These are phyloP conservation scores for Saiga tatarica DNA, from an alignment of 2,113 vertebrate genomes.

Conservation along the genomic window DNA sequence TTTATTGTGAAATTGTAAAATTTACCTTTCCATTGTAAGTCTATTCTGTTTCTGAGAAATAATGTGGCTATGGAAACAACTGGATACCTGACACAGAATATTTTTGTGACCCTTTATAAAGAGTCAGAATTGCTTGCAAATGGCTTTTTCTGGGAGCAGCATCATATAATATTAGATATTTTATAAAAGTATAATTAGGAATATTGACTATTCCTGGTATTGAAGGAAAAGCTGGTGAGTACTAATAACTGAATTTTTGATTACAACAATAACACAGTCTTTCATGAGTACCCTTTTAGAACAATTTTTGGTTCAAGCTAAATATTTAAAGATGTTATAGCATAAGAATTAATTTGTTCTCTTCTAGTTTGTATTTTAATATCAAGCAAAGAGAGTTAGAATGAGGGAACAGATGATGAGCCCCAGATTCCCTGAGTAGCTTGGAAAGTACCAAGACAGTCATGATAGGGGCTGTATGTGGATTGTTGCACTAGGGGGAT, in stretches of 20 bases:
- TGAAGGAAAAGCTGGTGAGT: background rate
- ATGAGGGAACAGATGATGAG: background rate
- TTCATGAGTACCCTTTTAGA: background rate
- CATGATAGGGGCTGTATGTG: background rate
- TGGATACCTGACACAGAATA: background rate
- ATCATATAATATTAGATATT: background rate
- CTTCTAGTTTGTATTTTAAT: background rate
- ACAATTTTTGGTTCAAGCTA: background rate
- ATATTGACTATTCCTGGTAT: background rate
- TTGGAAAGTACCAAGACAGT: background rate
- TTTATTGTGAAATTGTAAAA: conserved; percentile 32
- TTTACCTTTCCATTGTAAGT: background rate
- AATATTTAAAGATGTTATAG: background rate
- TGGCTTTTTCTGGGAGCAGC: background rate
- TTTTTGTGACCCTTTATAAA: conserved; percentile 6
- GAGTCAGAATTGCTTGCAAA: background rate
- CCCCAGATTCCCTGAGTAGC: background rate
- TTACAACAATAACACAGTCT: background rate
- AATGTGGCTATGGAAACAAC: background rate
- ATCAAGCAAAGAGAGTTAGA: background rate
- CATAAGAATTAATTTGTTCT: background rate
- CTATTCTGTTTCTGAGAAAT: conserved; percentile 14
- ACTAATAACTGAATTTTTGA: background rate
- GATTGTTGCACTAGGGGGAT: background rate
- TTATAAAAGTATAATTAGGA: background rate